These are phyloP conservation scores for Sapajus apella DNA, from an alignment of 2,113 vertebrate genomes.

Conservation along the genomic window DNA sequence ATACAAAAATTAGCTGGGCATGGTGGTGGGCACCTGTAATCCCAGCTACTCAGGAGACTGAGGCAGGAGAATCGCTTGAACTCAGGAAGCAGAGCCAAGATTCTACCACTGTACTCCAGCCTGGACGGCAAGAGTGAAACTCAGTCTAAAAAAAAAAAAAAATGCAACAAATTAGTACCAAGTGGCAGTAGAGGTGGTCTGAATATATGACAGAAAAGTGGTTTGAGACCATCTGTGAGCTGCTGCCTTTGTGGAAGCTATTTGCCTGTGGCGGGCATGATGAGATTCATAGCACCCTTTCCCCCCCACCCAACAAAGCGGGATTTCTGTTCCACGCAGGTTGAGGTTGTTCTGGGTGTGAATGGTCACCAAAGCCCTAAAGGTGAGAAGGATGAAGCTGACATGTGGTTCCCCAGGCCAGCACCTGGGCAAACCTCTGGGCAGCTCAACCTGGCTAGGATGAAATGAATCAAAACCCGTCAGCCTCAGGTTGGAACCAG, in stretches of 20 bases:
- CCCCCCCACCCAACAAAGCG: too few species aligned
- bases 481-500: background rate
- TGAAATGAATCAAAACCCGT: background rate
- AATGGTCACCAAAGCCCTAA: background rate
- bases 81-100: too few species aligned
- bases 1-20: too few species aligned
- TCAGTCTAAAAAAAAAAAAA: too few species aligned
- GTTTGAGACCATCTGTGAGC: background rate
- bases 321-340: background rate
- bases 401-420: background rate
- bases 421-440: background rate
- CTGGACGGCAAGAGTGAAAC: too few species aligned
- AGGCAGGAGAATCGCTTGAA: too few species aligned
- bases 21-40: too few species aligned
- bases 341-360: background rate
- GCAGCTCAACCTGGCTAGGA: background rate
- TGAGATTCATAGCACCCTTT: too few species aligned
- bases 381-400: background rate
- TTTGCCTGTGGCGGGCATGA: background rate
- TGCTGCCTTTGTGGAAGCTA: fast-evolving
- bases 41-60: too few species aligned
- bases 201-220: background rate
- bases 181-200: background rate
- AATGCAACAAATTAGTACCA: background rate
- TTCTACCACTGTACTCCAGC: too few species aligned